phyloP scores from a whole-genome alignment of 2,113 vertebrate species.

The Siphamia tubifer region DNA sequence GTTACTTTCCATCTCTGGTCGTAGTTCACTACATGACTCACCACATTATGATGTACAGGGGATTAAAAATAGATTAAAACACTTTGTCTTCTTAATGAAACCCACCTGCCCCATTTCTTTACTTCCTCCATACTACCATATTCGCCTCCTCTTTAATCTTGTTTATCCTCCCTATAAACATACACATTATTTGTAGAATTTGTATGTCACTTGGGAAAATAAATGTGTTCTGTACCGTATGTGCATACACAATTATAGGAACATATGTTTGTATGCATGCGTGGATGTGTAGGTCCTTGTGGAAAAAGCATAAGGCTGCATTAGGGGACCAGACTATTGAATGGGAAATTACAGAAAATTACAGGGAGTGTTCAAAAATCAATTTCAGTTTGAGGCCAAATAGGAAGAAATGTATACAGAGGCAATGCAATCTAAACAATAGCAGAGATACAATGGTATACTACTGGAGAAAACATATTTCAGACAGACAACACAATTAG shows the following conservation, averaged over 20 bases:
- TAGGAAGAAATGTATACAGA: constrained; percentile 37
- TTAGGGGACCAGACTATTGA: constrained; percentile 27
- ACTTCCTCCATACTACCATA: background rate
- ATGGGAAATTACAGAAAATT: constrained; percentile 56
- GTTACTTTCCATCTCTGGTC: too few relatives aligned
- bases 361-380: constrained; percentile 56
- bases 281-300: background rate
- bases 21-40: background rate
- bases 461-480: constrained; percentile 38
- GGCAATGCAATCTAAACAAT: constrained; percentile 40
- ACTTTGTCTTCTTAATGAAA: constrained; percentile 36
- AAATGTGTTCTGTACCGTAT: background rate
- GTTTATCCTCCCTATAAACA: background rate
- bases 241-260: background rate
- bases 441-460: constrained; percentile 24
- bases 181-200: constrained; percentile 9
- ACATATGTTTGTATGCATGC: background rate
- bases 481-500: constrained; percentile 30
- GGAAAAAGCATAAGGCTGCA: background rate
- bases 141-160: constrained; percentile 1
- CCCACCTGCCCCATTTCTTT: constrained; percentile 33
- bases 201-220: background rate
- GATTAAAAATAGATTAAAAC: constrained; percentile 36
- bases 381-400: constrained; percentile 52
- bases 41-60: constrained; percentile 5